Percentiles rank a stretch among this genome's conserved stretches.
Conservation (phyloP, 2,888 invertebrate species). For the Habrosyne pyritoides region DNA sequence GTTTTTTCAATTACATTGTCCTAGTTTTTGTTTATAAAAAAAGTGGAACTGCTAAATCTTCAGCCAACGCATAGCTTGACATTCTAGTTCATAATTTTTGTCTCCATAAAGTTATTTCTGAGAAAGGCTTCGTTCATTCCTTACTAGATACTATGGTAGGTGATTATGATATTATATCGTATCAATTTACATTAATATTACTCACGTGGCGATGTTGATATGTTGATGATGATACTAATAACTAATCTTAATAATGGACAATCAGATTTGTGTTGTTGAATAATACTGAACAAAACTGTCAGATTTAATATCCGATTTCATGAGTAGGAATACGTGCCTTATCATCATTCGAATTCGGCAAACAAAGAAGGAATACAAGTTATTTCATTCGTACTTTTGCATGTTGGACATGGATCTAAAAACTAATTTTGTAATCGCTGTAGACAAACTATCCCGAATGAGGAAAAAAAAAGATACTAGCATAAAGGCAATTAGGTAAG, state of each 20-base stretch:
- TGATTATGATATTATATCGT: background rate
- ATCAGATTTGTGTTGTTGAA: background rate
- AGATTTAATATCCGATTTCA: too few species aligned
- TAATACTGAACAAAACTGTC: background rate
- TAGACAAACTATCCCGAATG: too few species aligned
- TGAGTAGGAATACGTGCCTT: background rate
- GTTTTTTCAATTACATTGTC: constrained; percentile 8
- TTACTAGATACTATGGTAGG: background rate
- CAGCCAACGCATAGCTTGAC: background rate
- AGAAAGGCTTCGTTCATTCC: background rate
- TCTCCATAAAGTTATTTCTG: background rate
- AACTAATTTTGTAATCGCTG: background rate
- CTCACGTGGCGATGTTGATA: background rate
- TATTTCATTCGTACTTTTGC: background rate
- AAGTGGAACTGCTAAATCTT: background rate
- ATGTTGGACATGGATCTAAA: background rate
- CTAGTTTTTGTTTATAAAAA: constrained; percentile 1
- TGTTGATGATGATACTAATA: background rate
- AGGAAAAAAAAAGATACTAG: too few species aligned
- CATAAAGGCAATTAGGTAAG: too few species aligned
- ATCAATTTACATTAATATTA: background rate
- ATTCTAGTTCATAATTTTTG: background rate
- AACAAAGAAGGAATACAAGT: background rate
- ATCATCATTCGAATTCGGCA: background rate
- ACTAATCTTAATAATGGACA: background rate